phyloP scores from a whole-genome alignment of 30 jellyfish, hydroid and myxozoan genomes.

The Nemopilema nomurai region DNA sequence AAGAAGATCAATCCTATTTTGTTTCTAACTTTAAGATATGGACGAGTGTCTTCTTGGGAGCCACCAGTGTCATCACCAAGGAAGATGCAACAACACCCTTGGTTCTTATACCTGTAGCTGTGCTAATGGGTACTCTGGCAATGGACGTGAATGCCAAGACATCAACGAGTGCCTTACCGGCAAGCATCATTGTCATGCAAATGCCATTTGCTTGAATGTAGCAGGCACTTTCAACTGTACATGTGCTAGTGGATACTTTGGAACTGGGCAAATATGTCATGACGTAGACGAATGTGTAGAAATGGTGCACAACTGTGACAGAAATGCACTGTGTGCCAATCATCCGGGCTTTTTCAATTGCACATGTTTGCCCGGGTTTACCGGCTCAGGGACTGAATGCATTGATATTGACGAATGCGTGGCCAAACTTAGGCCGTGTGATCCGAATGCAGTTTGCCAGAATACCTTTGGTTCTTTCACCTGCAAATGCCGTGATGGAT shows the following conservation, averaged over 20 bases:
- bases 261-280: conserved; percentile 52
- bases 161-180: conserved; percentile 59
- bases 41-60: conserved; percentile 55
- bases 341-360: conserved; percentile 31
- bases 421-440: conserved; percentile 25
- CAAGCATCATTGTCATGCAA: conserved; percentile 20
- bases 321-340: conserved; percentile 27
- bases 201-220: conserved; percentile 43
- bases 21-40: conserved; percentile 54
- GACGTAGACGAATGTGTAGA: conserved; percentile 64
- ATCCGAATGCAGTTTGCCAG: conserved; percentile 55
- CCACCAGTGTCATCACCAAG: conserved; percentile 35
- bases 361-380: conserved; percentile 25
- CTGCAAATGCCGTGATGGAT: conserved; percentile 58
- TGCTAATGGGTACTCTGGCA: conserved; percentile 55
- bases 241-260: conserved; percentile 60
- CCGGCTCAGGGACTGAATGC: conserved; percentile 45
- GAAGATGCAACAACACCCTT: conserved; percentile 28
- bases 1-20: conserved; percentile 7
- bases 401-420: conserved; percentile 64
- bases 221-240: conserved; percentile 53
- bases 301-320: conserved; percentile 27
- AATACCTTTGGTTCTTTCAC: conserved; percentile 34
- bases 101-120: conserved; percentile 68
- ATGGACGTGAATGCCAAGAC: conserved; percentile 59